Conservation (phyloP, 1,140 invertebrate genomes). For the Lanistes nyassanus region DNA sequence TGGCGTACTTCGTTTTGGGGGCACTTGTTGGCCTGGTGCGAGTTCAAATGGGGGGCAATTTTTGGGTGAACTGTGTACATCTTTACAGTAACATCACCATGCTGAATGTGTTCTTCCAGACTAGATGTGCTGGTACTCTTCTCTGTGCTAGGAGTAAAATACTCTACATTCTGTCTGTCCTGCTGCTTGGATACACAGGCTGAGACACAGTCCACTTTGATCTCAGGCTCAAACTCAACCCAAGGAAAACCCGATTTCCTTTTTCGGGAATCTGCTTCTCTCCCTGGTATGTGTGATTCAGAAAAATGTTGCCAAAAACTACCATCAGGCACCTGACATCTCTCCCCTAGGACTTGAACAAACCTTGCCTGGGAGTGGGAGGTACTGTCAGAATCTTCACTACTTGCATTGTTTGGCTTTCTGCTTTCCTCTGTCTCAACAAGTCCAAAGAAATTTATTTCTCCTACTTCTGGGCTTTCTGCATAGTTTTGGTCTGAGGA, state of each 20-base stretch:
- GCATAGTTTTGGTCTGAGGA: background rate
- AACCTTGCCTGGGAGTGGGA: background rate
- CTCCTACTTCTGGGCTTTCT: too few relatives aligned
- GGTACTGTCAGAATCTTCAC: background rate
- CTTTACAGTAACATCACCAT: constrained; percentile 31
- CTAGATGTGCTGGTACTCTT: too few relatives aligned
- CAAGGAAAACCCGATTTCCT: constrained; percentile 6
- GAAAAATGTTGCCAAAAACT: constrained; percentile 50
- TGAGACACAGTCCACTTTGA: too few relatives aligned
- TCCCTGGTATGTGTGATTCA: constrained; percentile 24
- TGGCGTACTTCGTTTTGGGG: constrained; percentile 31
- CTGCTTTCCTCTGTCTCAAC: background rate
- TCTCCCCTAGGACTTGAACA: constrained; percentile 23
- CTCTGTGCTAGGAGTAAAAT: too few relatives aligned
- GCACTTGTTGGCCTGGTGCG: constrained; percentile 27
- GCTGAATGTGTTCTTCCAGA: too few relatives aligned
- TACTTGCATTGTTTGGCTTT: background rate
- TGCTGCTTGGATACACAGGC: too few relatives aligned
- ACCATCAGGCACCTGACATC: constrained; percentile 21
- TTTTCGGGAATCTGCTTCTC: background rate
- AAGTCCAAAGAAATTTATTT: constrained; percentile 19
- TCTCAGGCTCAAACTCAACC: too few relatives aligned
- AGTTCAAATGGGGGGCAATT: constrained; percentile 44
- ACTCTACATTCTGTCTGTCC: too few relatives aligned
- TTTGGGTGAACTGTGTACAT: constrained; percentile 53